Evolutionary conservation across 2,888 invertebrate species (phyloP), one percentile per base, ranked within the genome.

Genomic region (Diaperis boleti): DNA sequence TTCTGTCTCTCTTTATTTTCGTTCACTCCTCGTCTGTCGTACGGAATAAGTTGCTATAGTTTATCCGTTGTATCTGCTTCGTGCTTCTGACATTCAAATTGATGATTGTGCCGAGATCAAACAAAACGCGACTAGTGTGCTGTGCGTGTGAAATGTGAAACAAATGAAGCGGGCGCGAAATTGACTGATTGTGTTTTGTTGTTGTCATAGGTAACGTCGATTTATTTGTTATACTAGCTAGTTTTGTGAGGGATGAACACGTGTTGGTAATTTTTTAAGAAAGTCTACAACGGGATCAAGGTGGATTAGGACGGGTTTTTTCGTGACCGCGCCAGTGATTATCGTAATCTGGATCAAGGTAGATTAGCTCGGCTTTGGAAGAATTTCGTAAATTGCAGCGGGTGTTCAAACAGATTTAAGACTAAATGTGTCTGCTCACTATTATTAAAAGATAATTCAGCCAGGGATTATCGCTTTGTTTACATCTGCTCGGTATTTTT

Each of bases 51-150:
- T 41, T 39, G 15, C 15, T 54, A 29, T 42, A n/a, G n/a, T 29
- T 52, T 52, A 39, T 37, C 37, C 47, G 39, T 52, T 35, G 18
- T 37, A 52, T 35, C 49, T 26, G 18, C 31, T 55, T 26, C 26
- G 33, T 26, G 18, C 31, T 55, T 26, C 26, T 13, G 55, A 18
- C 55, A 55, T 42, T 55, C 41, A 55, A 55, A 55, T 55, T 55
- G 35, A 45, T 35, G 56, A 45, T 45, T 56, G 35, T 35, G 37
- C 22, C n/a, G 35, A 45, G 33, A 10, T 11, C 15, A 35, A 56
- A 44, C 26, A 56, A 42, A 54, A 56, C 56, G 56, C 35, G 33
- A 35, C 22, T 17, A 20, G 11, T 42, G 41, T 50, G 35, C 7
- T 50, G 49, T 50, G 26, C 11, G 26, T n/a, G n/a, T 37, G 37